These are phyloP conservation scores for Leptoteleia sp. DNA, from an alignment of 1,140 invertebrate genomes.

Conservation along the genomic window DNA sequence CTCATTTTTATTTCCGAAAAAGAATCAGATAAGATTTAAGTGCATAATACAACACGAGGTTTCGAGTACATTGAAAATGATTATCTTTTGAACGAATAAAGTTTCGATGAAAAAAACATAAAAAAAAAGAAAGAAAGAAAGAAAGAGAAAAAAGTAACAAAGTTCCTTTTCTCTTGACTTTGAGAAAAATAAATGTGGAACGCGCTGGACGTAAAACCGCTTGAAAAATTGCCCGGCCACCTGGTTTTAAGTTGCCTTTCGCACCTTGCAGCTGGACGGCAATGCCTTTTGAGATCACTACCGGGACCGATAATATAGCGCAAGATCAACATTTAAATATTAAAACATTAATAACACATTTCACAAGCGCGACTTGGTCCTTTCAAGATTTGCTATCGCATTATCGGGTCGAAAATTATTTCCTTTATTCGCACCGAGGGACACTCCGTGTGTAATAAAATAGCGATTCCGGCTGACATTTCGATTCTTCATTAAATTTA, in stretches of 20 bases:
- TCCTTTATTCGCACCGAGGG: no score
- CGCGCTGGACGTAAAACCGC: conserved; percentile 38
- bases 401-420: no score
- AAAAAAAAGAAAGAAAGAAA: no score
- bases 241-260: conserved; percentile 54
- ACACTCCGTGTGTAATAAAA: no score
- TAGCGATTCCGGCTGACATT: no score
- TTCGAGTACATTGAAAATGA: conserved; percentile 29
- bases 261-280: conserved; percentile 36
- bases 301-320: conserved; percentile 18
- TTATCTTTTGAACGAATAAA: conserved; percentile 24
- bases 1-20: neutral
- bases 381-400: no score
- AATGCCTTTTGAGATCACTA: conserved; percentile 34
- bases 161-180: conserved; percentile 19
- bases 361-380: no score
- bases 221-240: conserved; percentile 41
- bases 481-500: no score
- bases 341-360: no score
- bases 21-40: conserved; percentile 2
- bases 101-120: conserved; percentile 47
- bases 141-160: no score
- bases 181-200: conserved; percentile 44
- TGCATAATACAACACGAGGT: conserved; percentile 17
- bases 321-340: conserved; percentile 22